phyloP scores from a whole-genome alignment of 1,140 invertebrate genomes.

The Panulirus ornatus region DNA sequence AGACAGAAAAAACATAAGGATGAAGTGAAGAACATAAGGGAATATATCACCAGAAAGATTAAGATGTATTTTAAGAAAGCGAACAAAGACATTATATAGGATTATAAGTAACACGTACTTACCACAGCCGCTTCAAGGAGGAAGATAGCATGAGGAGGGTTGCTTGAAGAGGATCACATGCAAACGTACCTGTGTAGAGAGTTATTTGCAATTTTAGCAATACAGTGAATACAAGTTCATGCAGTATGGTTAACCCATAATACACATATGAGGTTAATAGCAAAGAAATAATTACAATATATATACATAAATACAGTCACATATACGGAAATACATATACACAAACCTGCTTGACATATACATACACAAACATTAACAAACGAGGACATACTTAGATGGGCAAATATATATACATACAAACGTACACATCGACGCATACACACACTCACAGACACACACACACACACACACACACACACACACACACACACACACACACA shows the following conservation, averaged over 20 bases:
- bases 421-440: conserved; percentile 8
- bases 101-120: background rate
- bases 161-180: too few relatives aligned
- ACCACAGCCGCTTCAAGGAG: background rate
- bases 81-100: too few relatives aligned
- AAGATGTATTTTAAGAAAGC: too few relatives aligned
- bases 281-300: background rate
- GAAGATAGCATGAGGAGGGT: too few relatives aligned
- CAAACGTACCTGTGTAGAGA: background rate
- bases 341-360: background rate
- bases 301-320: background rate
- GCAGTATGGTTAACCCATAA: too few relatives aligned
- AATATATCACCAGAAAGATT: too few relatives aligned
- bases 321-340: background rate
- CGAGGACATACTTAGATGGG: background rate
- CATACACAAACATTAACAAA: conserved; percentile 13
- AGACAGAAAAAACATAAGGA: too few relatives aligned
- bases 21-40: too few relatives aligned
- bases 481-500: background rate
- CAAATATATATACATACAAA: conserved; percentile 21
- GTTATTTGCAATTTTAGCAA: background rate
- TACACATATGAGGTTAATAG: background rate
- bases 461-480: background rate
- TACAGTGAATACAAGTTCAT: too few relatives aligned
- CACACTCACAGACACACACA: conserved; percentile 6